Base-by-base conservation (phyloP, 2,113 vertebrate species). In the Erythrolamprus reginae region DNA sequence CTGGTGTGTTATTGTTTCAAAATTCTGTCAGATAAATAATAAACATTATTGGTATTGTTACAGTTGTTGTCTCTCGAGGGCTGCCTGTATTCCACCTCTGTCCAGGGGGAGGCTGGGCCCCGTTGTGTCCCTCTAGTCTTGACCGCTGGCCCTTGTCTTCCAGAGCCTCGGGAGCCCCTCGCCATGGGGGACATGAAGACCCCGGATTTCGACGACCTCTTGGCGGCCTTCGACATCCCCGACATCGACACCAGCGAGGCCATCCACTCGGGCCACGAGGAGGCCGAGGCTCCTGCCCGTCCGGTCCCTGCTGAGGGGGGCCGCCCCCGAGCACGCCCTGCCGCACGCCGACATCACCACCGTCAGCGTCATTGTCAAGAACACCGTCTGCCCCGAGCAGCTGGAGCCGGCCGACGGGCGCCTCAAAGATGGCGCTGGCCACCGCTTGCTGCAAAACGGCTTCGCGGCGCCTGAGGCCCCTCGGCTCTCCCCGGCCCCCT, bases 111-210 rank as follows among this genome's bases (percentile, higher is more conserved):
- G 28, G 28, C 2, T 33, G 13, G 61, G 33, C 5, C 28, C 5
- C 5, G 28, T 17, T 33, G 55, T 7, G 55, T 21, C 23, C 61
- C n/a, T 33, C 12, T 17, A 0, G n/a, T n/a, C 47, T 86, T 82
- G 42, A 48, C 33, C 87, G 28, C 84, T 82, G 51, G 52, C 33
- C 23, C 86, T 91, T 88, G 88, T 38, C 3, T 21, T 86, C 38
- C 10, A 61, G 84, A 53, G 23, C 45, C 51, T 83, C 10, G 90
- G 21, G 0, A 0, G 0, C 2, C 3, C 92, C 91, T 96, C 96
- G 95, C 95, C 91, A 99, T 99, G 99, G 99, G 98, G 94, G 99
- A 99, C 97, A 99, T 99, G 99, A 99, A 99, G 93, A 99, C 99
- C 17, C 99, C 99, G 10, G 99, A 99, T 93, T 99, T 99, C 4